Evolutionary conservation across 92 coral and sea anemone species (phyloP).

Genomic region (Chrysogorgia sp.): DNA sequence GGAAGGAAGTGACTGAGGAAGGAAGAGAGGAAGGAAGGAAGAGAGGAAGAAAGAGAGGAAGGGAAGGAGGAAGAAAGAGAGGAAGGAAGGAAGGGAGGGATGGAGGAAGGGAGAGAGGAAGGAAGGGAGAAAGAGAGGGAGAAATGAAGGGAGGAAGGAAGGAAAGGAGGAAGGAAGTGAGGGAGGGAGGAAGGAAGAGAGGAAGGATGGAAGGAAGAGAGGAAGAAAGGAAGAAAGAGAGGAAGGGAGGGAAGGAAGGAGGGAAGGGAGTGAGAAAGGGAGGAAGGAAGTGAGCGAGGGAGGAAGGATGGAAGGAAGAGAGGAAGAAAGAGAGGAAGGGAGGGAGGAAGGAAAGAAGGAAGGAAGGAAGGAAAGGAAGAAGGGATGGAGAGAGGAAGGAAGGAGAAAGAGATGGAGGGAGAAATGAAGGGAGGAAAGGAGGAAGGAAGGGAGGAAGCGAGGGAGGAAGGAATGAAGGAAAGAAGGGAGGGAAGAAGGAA

Average conservation of each 20-base stretch:
- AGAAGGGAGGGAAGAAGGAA: not conserved
- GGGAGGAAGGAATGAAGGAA: not conserved
- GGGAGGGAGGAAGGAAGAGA: too few relatives aligned
- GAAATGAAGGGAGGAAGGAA: not conserved
- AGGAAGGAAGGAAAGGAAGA: too few relatives aligned
- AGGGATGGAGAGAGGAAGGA: not conserved
- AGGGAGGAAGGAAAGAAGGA: not conserved
- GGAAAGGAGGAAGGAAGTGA: too few relatives aligned
- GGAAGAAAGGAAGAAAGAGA: not conserved
- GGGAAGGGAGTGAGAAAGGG: too few relatives aligned
- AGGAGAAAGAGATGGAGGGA: not conserved
- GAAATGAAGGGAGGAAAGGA: constrained; percentile 23
- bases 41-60: not conserved
- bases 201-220: not conserved
- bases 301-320: not conserved
- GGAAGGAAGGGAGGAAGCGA: not conserved
- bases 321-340: not conserved
- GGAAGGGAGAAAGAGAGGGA: not conserved
- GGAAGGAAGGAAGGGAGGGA: too few relatives aligned
- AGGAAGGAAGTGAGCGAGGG: not conserved
- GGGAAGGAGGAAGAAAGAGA: too few relatives aligned
- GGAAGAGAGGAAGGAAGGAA: not conserved
- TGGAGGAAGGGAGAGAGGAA: not conserved
- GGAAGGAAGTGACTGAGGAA: not conserved
- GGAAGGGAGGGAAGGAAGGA: too few relatives aligned